Evolutionary conservation across 92 coral and sea anemone species (phyloP).

Genomic region (Parazoanthus atlanticus): DNA sequence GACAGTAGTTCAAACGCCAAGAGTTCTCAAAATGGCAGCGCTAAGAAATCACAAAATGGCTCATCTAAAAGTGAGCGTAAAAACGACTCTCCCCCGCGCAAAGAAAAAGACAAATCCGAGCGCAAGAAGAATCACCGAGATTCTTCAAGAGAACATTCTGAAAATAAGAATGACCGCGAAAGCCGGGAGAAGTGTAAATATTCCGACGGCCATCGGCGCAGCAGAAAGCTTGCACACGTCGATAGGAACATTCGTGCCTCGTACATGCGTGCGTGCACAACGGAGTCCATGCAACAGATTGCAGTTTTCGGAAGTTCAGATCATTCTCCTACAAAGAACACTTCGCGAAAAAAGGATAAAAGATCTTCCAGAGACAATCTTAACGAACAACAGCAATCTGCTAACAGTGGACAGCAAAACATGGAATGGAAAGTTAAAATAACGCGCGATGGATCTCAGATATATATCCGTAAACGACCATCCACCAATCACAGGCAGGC

Average conservation of each 20-base stretch:
- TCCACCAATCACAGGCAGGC: conserved; percentile 79
- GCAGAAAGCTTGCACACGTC: conserved; percentile 76
- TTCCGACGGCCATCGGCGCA: conserved; percentile 72
- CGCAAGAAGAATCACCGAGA: conserved; percentile 68
- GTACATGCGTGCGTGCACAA: conserved; percentile 81
- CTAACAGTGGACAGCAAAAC: conserved; percentile 68
- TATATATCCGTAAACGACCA: conserved; percentile 84
- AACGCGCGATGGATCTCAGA: conserved; percentile 95
- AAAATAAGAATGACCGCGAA: conserved; percentile 60
- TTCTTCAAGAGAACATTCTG: conserved; percentile 64
- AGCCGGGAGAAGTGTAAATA: conserved; percentile 65
- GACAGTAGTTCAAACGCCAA: conserved; percentile 59
- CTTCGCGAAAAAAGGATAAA: conserved; percentile 52
- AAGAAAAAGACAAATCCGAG: conserved; percentile 69
- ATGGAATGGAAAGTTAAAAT: conserved; percentile 93
- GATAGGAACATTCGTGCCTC: conserved; percentile 91
- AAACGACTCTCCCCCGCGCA: conserved; percentile 71
- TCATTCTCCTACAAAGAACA: conserved; percentile 52
- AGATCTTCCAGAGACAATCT: conserved; percentile 68
- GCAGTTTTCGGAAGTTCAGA: conserved; percentile 79
- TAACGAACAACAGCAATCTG: conserved; percentile 57
- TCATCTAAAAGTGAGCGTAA: conserved; percentile 64
- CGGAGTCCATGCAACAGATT: conserved; percentile 80
- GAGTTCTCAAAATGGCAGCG: conserved; percentile 55
- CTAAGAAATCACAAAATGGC: conserved; percentile 61